These are phyloP conservation scores for Brotula barbata DNA, from an alignment of 2,797 vertebrate genomes.

Conservation along the genomic window DNA sequence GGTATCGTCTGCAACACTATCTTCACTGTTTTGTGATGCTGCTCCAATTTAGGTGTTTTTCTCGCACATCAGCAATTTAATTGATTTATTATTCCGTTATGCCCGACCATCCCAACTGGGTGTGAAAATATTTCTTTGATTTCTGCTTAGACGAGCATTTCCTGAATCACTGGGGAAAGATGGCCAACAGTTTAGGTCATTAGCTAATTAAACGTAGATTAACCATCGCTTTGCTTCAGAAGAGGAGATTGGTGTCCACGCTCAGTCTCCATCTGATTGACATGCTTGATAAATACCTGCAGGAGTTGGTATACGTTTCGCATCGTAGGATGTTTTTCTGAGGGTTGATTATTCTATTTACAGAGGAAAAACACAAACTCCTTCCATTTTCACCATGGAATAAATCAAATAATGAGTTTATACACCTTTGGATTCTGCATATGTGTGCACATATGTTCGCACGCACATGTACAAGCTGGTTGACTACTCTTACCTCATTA, in stretches of 20 bases:
- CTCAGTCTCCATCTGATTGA: slow-evolving; percentile 10
- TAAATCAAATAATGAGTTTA: slow-evolving; percentile 1
- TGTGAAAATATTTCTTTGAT: slow-evolving; percentile 16
- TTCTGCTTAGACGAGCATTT: slow-evolving; percentile 50
- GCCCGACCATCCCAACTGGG: slow-evolving; percentile 10
- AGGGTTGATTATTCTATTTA: neutral
- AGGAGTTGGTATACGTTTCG: slow-evolving; percentile 1
- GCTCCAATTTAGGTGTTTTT: slow-evolving; percentile 7
- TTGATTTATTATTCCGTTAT: slow-evolving; percentile 60
- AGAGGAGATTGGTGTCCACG: slow-evolving; percentile 22
- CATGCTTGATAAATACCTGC: slow-evolving; percentile 17
- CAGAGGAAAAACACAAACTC: neutral
- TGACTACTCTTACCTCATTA: slow-evolving; percentile 20
- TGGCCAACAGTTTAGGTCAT: slow-evolving; percentile 42
- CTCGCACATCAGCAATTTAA: slow-evolving; percentile 19
- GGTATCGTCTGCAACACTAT: slow-evolving; percentile 3
- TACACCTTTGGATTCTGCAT: too few species aligned
- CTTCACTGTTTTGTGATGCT: slow-evolving; percentile 15
- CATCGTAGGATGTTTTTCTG: neutral
- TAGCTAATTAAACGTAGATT: slow-evolving; percentile 63
- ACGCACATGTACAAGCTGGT: slow-evolving; percentile 4
- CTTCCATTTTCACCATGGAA: neutral
- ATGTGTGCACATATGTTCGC: neutral
- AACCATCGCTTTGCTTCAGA: slow-evolving; percentile 30
- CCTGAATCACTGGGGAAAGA: slow-evolving; percentile 7